phyloP scores from a whole-genome alignment of 2,797 vertebrate genomes.

The Hippoglossus hippoglossus region DNA sequence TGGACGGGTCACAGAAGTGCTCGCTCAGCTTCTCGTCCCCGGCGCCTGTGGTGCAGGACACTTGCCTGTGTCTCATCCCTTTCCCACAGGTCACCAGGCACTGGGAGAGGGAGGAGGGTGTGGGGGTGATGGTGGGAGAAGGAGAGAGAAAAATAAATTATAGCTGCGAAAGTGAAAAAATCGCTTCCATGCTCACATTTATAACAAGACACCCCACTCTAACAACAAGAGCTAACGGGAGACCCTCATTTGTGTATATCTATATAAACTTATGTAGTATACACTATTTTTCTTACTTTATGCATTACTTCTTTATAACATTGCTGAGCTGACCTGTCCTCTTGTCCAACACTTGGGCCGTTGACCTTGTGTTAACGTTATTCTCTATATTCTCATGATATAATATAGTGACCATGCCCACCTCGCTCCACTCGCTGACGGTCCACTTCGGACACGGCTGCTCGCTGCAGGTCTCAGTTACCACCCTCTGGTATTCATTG shows the following conservation, averaged over 20 bases:
- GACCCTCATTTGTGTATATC: no score
- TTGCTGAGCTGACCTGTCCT: no score
- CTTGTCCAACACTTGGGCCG: no score
- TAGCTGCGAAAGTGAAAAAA: neutral
- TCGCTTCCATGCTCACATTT: neutral
- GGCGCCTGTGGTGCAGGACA: constrained; percentile 85
- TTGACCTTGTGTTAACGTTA: no score
- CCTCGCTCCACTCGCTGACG: constrained; percentile 94
- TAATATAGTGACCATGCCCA: constrained; percentile 64
- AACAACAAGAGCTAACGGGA: neutral
- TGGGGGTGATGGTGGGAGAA: neutral
- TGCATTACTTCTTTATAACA: neutral
- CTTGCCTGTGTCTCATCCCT: constrained; percentile 88
- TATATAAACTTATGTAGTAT: no score
- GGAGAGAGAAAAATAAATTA: neutral
- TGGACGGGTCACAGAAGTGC: constrained; percentile 86
- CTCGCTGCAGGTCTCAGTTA: constrained; percentile 88
- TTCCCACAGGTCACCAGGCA: constrained; percentile 94
- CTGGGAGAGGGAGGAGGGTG: constrained; percentile 68
- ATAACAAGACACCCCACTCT: neutral
- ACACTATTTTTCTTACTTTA: neutral
- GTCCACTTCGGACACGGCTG: constrained; percentile 91
- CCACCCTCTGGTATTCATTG: constrained; percentile 80
- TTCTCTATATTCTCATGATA: no score
- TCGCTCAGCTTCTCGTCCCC: constrained; percentile 88